Evolutionary conservation across 2,888 invertebrate species (phyloP), one percentile per base, ranked within the genome.

Genomic region (Scaeva pyrastri): DNA sequence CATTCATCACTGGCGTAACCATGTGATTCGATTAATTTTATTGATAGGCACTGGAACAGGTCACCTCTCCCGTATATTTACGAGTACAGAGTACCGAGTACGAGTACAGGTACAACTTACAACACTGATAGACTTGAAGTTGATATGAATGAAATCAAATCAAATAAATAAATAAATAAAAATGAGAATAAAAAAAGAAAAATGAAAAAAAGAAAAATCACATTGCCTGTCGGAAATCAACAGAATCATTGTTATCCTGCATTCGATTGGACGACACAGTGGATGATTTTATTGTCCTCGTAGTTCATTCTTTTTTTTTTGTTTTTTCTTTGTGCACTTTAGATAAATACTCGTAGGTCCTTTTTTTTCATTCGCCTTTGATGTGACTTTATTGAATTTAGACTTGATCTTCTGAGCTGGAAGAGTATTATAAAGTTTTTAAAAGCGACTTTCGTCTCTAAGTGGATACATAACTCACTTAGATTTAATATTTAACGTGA

Each of bases 21-120:
- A 72, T 68, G 70, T 86, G 77, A 81, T 86, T 86, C 81, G 85
- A 85, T 85, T 85, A 85, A 85, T 85, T 81, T 81, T 85, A 81
- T 81, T 81, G 74, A 68, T 68, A 52, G 68, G 68, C 66, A 68
- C 50, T 68, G 66, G 50, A 39, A 4, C 68, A 68, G 68, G 79
- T 62, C 55, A 74, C 62, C 52, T 73, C 48, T 68, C 58, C 23
- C 8, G 10, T 2, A 12, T 39, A 39, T 12, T 31, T n/a, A n/a
- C n/a, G n/a, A n/a, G 39, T 39, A 39, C 10, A 12, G 2, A 11
- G 39, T 39, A 39, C 39, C 8, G 2, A 11, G 39, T 39, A 31
- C 31, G n/a, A 31, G 31, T 31, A 31, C 31, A 31, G n/a, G 31
- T 31, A 7, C 14, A 64, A 70, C 81, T 70, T 75, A 62, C 68